Base-by-base conservation (phyloP, 2,797 vertebrate genomes). In the Rhinoraja longicauda region DNA sequence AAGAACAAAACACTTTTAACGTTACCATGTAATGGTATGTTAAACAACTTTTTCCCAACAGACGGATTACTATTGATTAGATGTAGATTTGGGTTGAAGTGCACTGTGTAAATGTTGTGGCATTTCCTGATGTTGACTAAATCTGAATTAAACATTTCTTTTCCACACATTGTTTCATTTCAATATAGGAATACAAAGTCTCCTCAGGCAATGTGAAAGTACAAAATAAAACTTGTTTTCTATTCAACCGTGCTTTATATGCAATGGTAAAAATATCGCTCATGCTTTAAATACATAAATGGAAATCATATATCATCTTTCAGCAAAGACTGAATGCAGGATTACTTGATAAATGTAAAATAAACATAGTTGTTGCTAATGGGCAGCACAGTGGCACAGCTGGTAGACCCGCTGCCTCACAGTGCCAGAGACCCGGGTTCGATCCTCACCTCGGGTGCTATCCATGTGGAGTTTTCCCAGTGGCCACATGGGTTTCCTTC, bases 121-220 rank as follows among this genome's bases (percentile, higher is more conserved):
- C 90, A 91, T 70, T 91, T 91, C 90, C 70, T 91, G 91, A 91
- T 70, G 90, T 67, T 91, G 67, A 91, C 90, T 91, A 70, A 90
- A 70, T 91, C 90, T 91, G 90, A 91, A 91, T 91, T 70, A 91
- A 72, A 91, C 67, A 91, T 91, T 67, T 36, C 59, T 91, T 39
- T 45, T 91, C 90, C 36, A 91, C 67, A 24, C 32, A 73, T 72
- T 73, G 67, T 91, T 91, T 91, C 36, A 91, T 21, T 90, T 10
- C 90, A 91, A 39, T 91, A 91, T 45, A 91, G 62, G 45, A 91
- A 36, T 10, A 12, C 90, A 64, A 24, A 86, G 62, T 91, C 36
- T 91, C 64, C 64, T 36, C 39, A 39, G 24, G 90, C 36, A 3
- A 36, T 91, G 32, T 91, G 36, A 72, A 91, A 91, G 32, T 64